phyloP scores from a whole-genome alignment of 2,113 vertebrate genomes.

The Octodon degus region DNA sequence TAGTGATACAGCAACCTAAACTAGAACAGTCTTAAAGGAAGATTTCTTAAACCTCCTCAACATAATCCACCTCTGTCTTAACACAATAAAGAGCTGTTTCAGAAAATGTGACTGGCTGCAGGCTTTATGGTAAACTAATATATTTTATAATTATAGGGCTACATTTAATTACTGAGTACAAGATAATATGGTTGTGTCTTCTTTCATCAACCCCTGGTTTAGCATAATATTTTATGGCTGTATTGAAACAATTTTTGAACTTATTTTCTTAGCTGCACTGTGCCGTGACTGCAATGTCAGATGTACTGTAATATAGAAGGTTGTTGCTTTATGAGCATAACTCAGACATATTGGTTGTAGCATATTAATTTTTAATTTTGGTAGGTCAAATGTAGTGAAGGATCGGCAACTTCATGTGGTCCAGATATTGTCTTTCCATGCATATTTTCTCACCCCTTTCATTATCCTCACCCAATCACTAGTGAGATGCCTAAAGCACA shows the following conservation, averaged over 20 bases:
- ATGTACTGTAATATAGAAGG: not conserved
- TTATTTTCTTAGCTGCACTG: not conserved
- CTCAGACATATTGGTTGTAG: not conserved
- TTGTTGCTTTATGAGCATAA: slow-evolving; percentile 21
- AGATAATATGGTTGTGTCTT: slow-evolving; percentile 2
- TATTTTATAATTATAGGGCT: slow-evolving; percentile 40
- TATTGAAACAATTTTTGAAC: slow-evolving; percentile 14
- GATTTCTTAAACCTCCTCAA: not conserved
- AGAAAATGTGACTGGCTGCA: slow-evolving; percentile 21
- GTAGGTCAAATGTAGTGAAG: not conserved
- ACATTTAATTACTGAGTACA: slow-evolving; percentile 45
- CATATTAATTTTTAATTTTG: not conserved
- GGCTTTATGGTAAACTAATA: not conserved
- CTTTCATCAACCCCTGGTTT: not conserved
- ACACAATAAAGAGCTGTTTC: not conserved
- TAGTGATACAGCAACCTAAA: not conserved
- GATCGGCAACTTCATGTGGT: not conserved
- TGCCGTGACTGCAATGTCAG: not conserved
- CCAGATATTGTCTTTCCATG: not conserved
- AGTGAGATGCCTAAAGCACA: not conserved
- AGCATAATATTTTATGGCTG: not conserved
- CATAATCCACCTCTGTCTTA: not conserved
- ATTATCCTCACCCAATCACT: not conserved
- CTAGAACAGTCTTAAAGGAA: not conserved
- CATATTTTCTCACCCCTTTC: not conserved